Percentiles rank a stretch among this genome's conserved stretches.
phyloP scores from a whole-genome alignment of 2,888 invertebrate genomes.

The Andrena bucephala region DNA sequence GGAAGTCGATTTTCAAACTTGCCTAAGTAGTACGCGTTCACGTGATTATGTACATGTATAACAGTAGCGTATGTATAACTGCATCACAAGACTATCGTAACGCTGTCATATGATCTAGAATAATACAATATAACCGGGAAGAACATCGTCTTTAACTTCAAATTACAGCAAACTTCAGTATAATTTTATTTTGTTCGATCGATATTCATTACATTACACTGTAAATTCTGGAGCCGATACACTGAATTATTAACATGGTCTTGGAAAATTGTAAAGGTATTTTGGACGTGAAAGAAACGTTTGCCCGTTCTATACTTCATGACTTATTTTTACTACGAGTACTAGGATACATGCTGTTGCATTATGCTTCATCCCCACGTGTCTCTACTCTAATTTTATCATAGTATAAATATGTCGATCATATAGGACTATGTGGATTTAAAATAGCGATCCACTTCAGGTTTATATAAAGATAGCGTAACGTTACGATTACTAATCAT shows the following conservation, averaged over 20 bases:
- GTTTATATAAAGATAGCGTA: constrained; percentile 1
- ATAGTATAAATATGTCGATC: neutral
- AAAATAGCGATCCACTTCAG: neutral
- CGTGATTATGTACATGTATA: too few relatives aligned
- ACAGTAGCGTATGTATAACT: neutral
- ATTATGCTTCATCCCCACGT: constrained; percentile 1
- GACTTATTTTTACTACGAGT: constrained; percentile 27
- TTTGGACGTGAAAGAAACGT: neutral
- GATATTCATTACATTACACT: neutral
- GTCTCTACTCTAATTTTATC: constrained; percentile 25
- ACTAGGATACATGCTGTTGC: constrained; percentile 30
- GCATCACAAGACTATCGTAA: neutral
- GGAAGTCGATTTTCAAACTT: too few relatives aligned
- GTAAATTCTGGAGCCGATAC: neutral
- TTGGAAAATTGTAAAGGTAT: neutral
- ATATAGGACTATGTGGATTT: neutral
- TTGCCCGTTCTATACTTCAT: neutral
- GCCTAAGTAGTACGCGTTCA: too few relatives aligned
- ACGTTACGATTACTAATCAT: neutral
- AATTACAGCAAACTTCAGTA: neutral
- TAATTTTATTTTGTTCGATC: neutral
- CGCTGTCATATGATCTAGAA: neutral
- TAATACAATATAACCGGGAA: neutral
- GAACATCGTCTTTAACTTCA: neutral
- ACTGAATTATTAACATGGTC: neutral